Percentiles rank a stretch among this genome's conserved stretches.
phyloP scores from a whole-genome alignment of 1,140 invertebrate species.

The Pseudomyrmex sp. region DNA sequence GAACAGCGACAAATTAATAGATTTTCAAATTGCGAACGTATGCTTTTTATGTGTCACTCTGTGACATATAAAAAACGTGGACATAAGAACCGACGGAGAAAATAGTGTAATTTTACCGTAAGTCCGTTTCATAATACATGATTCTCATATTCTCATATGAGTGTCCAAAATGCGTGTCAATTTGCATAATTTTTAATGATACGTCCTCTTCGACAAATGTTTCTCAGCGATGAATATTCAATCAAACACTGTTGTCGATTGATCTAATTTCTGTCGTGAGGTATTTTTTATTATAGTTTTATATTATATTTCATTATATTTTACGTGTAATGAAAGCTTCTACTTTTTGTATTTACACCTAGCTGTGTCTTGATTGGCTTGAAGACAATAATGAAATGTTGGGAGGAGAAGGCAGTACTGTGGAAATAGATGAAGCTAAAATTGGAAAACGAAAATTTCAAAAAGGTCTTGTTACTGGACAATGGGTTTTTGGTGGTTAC shows the following conservation, averaged over 20 bases:
- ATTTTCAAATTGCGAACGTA: not conserved
- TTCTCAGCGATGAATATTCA: not conserved
- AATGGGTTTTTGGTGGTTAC: conserved; percentile 16
- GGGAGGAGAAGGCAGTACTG: not conserved
- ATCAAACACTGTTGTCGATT: too few species aligned
- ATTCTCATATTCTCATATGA: not conserved
- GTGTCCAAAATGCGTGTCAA: not conserved
- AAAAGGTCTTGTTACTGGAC: conserved; percentile 13
- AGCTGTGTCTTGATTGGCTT: conserved; percentile 5
- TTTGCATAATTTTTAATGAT: conserved; percentile 1
- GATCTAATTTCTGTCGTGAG: too few species aligned
- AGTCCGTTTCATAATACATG: not conserved
- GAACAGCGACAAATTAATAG: too few species aligned
- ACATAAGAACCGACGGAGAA: not conserved
- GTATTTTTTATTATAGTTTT: not conserved
- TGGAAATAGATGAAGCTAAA: too few species aligned
- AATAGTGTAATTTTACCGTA: not conserved
- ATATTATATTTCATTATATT: not conserved
- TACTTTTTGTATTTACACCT: not conserved
- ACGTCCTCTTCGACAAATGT: not conserved
- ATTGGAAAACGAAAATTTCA: not conserved
- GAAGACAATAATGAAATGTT: not conserved
- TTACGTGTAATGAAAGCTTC: not conserved
- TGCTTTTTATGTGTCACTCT: not conserved
- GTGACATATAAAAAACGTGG: not conserved